Evolutionary conservation across 2,797 vertebrate species (phyloP).

Genomic region (Neostethus bicornis): DNA sequence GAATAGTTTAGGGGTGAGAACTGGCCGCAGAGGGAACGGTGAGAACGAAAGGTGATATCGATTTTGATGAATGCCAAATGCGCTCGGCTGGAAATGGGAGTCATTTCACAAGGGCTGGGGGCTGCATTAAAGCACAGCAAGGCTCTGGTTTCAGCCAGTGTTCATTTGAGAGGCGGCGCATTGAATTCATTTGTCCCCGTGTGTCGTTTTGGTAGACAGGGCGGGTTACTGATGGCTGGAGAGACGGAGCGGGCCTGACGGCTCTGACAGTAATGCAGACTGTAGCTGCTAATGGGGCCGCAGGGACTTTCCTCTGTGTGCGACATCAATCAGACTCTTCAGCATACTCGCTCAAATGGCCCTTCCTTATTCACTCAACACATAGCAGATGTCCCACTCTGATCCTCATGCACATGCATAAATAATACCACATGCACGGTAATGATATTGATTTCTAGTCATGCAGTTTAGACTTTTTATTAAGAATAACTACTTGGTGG

Average conservation of each 20-base stretch:
- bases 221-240: constrained; percentile 59
- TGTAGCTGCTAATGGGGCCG: constrained; percentile 79
- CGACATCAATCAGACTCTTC: constrained; percentile 77
- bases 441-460: constrained; percentile 66
- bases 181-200: constrained; percentile 61
- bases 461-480: too few species aligned
- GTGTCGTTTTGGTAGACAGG: constrained; percentile 44
- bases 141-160: constrained; percentile 62
- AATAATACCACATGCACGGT: constrained; percentile 70
- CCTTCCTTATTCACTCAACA: constrained; percentile 72
- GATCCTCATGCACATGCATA: constrained; percentile 53
- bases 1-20: constrained; percentile 49
- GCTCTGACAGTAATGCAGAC: constrained; percentile 75
- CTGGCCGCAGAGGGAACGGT: constrained; percentile 35
- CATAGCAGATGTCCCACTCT: constrained; percentile 74
- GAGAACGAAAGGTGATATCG: constrained; percentile 65
- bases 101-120: constrained; percentile 65
- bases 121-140: constrained; percentile 47
- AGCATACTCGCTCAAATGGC: constrained; percentile 66
- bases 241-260: constrained; percentile 49
- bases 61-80: constrained; percentile 76
- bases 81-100: constrained; percentile 59
- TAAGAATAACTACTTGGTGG: too few species aligned
- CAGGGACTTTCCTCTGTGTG: constrained; percentile 67
- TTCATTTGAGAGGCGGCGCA: constrained; percentile 54